A percentile compares a stretch with the other conserved stretches of the same genome.
These are phyloP conservation scores for Raja brachyura DNA, from an alignment of 2,113 vertebrate species.

Conservation along the genomic window DNA sequence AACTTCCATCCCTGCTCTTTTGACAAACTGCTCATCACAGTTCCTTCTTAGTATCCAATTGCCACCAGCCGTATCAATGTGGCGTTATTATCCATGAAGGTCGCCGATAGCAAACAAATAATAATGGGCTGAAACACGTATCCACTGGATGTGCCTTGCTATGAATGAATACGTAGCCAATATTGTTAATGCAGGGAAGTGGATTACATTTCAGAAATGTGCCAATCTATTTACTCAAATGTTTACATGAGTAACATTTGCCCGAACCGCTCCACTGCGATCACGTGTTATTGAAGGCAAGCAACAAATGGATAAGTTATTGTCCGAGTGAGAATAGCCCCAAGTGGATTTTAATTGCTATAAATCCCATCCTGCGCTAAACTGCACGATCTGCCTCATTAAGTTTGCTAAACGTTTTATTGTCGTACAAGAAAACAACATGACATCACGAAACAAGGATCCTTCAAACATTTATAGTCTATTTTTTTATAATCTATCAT, in stretches of 20 bases:
- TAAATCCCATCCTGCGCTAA: not conserved
- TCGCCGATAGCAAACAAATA: not conserved
- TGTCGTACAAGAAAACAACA: not conserved
- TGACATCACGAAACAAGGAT: not conserved
- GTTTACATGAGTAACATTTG: not conserved
- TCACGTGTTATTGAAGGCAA: not conserved
- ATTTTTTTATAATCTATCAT: not conserved
- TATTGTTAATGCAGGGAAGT: not conserved
- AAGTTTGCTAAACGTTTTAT: not conserved
- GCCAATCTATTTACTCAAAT: not conserved
- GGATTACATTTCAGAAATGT: not conserved
- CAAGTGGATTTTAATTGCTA: not conserved
- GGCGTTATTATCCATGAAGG: not conserved
- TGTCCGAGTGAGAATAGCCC: not conserved
- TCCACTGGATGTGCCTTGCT: not conserved
- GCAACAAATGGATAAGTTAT: not conserved
- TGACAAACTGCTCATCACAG: not conserved
- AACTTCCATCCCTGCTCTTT: not conserved
- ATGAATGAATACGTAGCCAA: not conserved
- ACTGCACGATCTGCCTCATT: not conserved
- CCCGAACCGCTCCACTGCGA: not conserved
- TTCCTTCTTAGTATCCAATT: not conserved
- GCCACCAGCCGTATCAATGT: not conserved
- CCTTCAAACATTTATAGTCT: not conserved
- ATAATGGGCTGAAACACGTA: not conserved